These are phyloP conservation scores for Suricata suricatta DNA, from an alignment of 2,113 vertebrate genomes.

Conservation along the genomic window DNA sequence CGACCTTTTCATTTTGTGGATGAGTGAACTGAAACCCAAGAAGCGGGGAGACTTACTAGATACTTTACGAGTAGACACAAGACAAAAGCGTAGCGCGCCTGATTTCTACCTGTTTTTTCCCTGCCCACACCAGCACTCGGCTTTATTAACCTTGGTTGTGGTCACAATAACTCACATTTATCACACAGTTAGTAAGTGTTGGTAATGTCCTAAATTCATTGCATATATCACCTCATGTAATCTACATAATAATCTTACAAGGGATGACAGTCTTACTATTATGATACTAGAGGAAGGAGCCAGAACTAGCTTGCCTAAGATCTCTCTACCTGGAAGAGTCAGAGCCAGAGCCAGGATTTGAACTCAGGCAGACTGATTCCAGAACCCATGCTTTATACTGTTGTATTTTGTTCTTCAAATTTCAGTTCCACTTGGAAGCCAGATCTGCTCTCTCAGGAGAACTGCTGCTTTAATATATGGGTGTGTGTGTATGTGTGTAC, in stretches of 20 bases:
- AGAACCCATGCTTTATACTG: background rate
- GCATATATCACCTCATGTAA: background rate
- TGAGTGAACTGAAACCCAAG: background rate
- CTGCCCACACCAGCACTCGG: background rate
- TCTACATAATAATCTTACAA: background rate
- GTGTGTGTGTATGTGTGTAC: too few species aligned
- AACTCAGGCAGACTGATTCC: background rate
- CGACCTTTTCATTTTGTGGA: background rate
- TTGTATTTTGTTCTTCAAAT: conserved; percentile 5
- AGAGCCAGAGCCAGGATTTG: background rate
- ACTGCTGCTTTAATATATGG: background rate
- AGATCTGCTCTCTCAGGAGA: background rate
- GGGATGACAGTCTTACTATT: background rate
- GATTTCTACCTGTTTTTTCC: background rate
- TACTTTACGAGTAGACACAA: background rate
- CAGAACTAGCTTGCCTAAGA: background rate
- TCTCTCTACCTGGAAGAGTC: background rate
- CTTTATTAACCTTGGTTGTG: background rate
- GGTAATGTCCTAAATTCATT: background rate
- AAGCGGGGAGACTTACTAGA: background rate
- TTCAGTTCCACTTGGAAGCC: background rate
- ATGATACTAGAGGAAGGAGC: background rate
- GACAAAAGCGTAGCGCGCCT: background rate
- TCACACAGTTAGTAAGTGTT: background rate
- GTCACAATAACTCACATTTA: background rate